Evolutionary conservation across 2,113 vertebrate genomes (phyloP).

Genomic region (Panthera tigris): DNA sequence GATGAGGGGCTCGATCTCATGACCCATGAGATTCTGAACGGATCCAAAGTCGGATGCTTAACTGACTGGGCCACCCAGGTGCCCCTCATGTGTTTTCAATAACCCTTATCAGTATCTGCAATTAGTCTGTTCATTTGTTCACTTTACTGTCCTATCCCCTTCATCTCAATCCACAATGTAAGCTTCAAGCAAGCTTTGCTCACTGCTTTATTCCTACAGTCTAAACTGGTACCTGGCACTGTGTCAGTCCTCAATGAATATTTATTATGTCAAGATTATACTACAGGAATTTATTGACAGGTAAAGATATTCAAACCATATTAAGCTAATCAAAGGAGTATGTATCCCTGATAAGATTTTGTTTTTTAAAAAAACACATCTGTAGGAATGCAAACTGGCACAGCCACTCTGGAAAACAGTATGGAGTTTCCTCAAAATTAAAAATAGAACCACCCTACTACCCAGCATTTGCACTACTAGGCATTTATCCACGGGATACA

Average conservation of each 20-base stretch:
- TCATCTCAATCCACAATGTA: neutral
- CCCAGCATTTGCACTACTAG: too few species aligned
- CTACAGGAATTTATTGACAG: neutral
- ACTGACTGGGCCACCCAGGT: too few species aligned
- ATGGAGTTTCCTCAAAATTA: too few species aligned
- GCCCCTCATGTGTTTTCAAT: neutral
- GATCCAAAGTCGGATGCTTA: too few species aligned
- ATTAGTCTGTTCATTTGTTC: conserved; percentile 32
- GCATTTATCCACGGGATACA: too few species aligned
- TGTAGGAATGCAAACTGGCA: too few species aligned
- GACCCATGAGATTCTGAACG: too few species aligned
- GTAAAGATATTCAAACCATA: neutral
- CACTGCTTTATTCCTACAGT: conserved; percentile 1
- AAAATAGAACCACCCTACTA: too few species aligned
- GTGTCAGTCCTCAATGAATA: neutral
- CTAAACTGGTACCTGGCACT: neutral
- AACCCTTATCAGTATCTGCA: neutral
- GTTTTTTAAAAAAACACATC: conserved; percentile 39
- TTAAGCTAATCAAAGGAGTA: conserved; percentile 6
- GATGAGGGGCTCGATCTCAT: too few species aligned
- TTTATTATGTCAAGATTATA: conserved; percentile 4
- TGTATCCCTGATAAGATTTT: neutral
- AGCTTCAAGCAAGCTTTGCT: neutral
- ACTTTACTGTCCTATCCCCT: neutral
- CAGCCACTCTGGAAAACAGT: too few species aligned